Evolutionary conservation across 2,888 invertebrate species (phyloP).

Genomic region (Catocala nupta): DNA sequence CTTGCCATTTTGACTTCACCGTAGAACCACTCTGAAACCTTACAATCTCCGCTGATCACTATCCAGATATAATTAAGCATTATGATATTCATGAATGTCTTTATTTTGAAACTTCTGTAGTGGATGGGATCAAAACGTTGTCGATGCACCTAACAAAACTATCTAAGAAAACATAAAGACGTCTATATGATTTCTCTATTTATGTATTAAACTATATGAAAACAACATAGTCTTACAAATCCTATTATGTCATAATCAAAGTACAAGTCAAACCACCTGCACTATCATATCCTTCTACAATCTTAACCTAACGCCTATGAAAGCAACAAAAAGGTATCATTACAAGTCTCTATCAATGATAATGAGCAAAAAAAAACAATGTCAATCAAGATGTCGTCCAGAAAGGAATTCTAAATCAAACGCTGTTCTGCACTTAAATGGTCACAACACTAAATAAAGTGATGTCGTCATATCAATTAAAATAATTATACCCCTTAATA

Average conservation of each 20-base stretch:
- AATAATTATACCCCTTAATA: constrained; percentile 86
- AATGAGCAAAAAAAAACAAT: constrained; percentile 53
- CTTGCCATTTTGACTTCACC: too few relatives aligned
- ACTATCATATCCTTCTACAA: constrained; percentile 20
- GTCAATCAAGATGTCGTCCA: constrained; percentile 55
- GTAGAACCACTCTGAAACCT: too few relatives aligned
- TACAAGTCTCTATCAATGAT: constrained; percentile 50
- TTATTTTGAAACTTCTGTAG: too few relatives aligned
- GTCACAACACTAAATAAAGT: constrained; percentile 77
- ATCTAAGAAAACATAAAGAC: neutral
- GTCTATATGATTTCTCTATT: neutral
- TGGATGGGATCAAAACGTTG: too few relatives aligned
- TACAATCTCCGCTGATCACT: too few relatives aligned
- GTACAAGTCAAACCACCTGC: constrained; percentile 11
- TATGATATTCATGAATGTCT: too few relatives aligned
- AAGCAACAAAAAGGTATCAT: constrained; percentile 45
- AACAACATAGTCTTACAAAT: neutral
- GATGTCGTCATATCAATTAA: constrained; percentile 87
- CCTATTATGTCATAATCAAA: constrained; percentile 7
- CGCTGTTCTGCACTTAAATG: constrained; percentile 72
- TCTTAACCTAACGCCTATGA: constrained; percentile 32
- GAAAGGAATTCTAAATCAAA: constrained; percentile 80
- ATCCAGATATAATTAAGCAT: too few relatives aligned
- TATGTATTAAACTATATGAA: neutral
- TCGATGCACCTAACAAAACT: too few relatives aligned